Conservation (phyloP, 2,888 invertebrate species). For the Silvanus unidentatus region DNA sequence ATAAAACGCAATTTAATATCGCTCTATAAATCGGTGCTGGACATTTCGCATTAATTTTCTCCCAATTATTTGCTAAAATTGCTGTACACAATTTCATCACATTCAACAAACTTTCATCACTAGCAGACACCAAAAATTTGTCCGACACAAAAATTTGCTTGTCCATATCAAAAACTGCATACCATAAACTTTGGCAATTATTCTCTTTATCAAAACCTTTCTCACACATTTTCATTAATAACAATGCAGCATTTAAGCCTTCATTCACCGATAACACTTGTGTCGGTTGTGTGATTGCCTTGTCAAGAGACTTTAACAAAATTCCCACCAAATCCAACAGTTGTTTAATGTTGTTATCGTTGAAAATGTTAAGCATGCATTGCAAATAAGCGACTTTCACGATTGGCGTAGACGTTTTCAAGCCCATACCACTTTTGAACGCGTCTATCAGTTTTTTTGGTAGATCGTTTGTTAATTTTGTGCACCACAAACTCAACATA, state of each 20-base stretch:
- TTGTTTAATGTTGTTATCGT: conserved; percentile 49
- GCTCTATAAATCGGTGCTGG: conserved; percentile 59
- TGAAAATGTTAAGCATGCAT: conserved; percentile 64
- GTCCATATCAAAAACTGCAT: conserved; percentile 64
- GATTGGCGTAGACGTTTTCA: conserved; percentile 70
- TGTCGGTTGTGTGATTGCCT: conserved; percentile 67
- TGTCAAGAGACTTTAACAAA: conserved; percentile 66
- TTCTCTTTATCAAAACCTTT: conserved; percentile 46
- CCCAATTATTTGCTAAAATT: not conserved
- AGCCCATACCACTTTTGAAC: conserved; percentile 66
- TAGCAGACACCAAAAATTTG: conserved; percentile 65
- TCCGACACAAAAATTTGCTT: conserved; percentile 79
- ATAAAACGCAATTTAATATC: conserved; percentile 60
- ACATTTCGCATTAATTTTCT: not conserved
- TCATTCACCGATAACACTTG: conserved; percentile 66
- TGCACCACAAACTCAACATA: conserved; percentile 75
- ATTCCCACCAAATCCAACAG: conserved; percentile 53
- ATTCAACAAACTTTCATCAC: conserved; percentile 55
- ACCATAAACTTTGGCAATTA: conserved; percentile 59
- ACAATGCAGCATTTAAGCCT: conserved; percentile 62
- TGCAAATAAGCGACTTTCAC: conserved; percentile 76
- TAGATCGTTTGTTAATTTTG: conserved; percentile 57
- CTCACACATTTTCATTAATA: conserved; percentile 59
- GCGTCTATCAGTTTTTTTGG: conserved; percentile 60
- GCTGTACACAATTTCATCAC: not conserved